Evolutionary conservation across 2,888 invertebrate genomes (phyloP).

Genomic region (Deroplatys truncata): DNA sequence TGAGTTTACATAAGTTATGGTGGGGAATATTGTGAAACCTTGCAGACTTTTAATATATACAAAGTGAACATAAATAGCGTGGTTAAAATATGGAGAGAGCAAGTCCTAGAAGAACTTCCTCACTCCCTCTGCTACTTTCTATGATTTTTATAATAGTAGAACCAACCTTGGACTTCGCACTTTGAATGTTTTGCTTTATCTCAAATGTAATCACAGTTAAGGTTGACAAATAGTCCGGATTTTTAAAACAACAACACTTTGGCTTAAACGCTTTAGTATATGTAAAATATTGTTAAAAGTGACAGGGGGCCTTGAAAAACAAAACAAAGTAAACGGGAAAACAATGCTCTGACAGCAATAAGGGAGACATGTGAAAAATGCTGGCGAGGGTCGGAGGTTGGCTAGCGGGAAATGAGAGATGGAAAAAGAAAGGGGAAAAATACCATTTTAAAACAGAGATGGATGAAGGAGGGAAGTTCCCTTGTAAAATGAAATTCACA

Average conservation of each 20-base stretch:
- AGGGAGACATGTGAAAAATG: background rate
- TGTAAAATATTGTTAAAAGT: background rate
- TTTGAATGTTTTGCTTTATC: background rate
- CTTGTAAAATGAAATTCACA: background rate
- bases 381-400: background rate
- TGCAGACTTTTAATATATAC: too few species aligned
- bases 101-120: too few species aligned
- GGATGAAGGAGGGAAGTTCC: background rate
- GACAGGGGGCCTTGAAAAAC: background rate
- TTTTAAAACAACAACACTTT: background rate
- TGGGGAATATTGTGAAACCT: too few species aligned
- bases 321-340: background rate
- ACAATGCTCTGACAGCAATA: background rate
- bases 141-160: too few species aligned
- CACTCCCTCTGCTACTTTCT: too few species aligned
- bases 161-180: too few species aligned
- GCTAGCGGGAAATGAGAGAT: background rate
- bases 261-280: background rate
- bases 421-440: constrained; percentile 6
- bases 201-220: background rate
- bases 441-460: constrained; percentile 5
- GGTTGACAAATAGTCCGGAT: background rate
- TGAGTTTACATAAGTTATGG: too few species aligned
- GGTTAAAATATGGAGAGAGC: too few species aligned
- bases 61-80: too few species aligned